phyloP scores from a whole-genome alignment of 2,113 vertebrate genomes.

The Chloropsis hardwickii region DNA sequence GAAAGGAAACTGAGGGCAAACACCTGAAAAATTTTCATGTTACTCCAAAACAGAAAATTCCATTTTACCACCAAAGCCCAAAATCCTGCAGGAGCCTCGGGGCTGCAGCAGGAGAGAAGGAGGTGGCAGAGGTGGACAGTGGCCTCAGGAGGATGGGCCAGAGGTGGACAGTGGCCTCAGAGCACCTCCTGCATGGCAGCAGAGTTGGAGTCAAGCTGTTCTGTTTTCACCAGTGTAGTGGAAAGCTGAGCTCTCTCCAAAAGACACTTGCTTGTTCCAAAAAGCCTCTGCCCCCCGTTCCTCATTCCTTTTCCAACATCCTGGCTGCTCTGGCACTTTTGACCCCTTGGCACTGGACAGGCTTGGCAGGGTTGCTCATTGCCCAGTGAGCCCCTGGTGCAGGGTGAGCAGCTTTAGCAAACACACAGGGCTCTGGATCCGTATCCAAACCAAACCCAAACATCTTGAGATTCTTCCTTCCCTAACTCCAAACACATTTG shows the following conservation, averaged over 20 bases:
- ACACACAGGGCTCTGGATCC: background rate
- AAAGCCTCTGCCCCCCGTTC: background rate
- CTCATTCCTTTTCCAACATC: background rate
- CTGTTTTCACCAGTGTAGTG: background rate
- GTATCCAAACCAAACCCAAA: slow-evolving; percentile 46
- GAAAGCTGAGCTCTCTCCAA: background rate
- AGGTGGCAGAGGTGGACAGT: background rate
- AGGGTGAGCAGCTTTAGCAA: background rate
- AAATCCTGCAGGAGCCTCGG: background rate
- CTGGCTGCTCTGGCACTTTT: background rate
- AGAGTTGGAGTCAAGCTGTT: rapidly evolving
- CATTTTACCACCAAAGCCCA: background rate
- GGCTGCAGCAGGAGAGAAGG: background rate
- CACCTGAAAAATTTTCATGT: rapidly evolving
- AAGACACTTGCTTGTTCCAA: background rate
- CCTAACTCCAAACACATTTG: slow-evolving; percentile 62
- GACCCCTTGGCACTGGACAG: background rate
- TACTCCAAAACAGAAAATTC: background rate
- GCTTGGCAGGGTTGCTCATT: background rate
- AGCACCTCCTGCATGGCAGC: background rate
- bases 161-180: background rate
- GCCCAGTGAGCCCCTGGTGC: background rate
- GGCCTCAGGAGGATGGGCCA: background rate
- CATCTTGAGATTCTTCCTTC: slow-evolving; percentile 39
- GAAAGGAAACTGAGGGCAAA: background rate